Evolutionary conservation across 2,888 invertebrate species (phyloP), one percentile per base, ranked within the genome.

Genomic region (Chirona hameri): DNA sequence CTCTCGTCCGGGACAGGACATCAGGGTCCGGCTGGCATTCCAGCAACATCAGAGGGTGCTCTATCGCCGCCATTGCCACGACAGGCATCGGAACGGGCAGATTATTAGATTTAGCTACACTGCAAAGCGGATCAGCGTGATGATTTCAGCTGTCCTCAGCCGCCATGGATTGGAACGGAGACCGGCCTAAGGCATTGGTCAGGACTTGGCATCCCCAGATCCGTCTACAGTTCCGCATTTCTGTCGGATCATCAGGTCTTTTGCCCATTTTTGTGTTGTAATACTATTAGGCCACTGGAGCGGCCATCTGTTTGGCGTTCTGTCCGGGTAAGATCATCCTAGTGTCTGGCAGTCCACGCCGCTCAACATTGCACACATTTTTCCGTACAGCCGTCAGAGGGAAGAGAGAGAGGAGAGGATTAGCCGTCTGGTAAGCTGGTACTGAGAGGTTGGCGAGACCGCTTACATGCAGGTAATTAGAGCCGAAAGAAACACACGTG

Each of bases 141-240:
- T 29, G 29, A 4, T 2, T 15, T 0, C 14, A 69, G 69, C 29
- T 7, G 65, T 65, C 27, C n/a, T 65, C 21, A 27, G 65, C 48
- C 27, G 65, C 21, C 21, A 27, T 9, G 65, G n/a, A 60, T 15
- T 21, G 57, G 7, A 15, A 21, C 21, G 7, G 21, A 18, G 21
- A 14, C 29, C 15, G 69, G 69, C n/a, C 69, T 69, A 69, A 69
- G 27, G 29, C 69, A 29, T 10, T n/a, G 29, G 69, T 69, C 69
- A 69, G 69, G 69, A n/a, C n/a, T 2, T n/a, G 69, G 15, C 7
- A n/a, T 15, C 27, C 12, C 69, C 69, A 29, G 69, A 15, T 69
- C 69, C 69, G 69, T 4, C 69, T 69, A 3, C 29, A 69, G 69
- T 69, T 69, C 69, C 69, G 69, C 69, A 69, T 69, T 69, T 69